These are phyloP conservation scores for Okapia johnstoni DNA, from an alignment of 2,113 vertebrate species.

Conservation along the genomic window DNA sequence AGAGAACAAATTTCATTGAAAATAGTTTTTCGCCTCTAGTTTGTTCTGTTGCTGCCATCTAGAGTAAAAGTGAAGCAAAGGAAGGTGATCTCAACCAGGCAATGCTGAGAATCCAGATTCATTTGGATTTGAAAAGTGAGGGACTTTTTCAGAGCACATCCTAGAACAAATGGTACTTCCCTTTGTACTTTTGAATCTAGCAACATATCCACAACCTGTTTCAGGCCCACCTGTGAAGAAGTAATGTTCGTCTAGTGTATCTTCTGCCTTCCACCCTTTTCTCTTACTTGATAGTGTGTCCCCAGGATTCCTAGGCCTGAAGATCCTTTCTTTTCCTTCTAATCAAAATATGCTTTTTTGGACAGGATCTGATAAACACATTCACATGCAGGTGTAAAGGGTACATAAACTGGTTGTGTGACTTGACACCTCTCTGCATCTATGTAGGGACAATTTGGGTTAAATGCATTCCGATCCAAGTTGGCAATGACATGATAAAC, in stretches of 20 bases:
- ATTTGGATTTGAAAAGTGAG: not conserved
- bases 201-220: not conserved
- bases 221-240: not conserved
- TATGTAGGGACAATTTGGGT: not conserved
- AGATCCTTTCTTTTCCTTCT: not conserved
- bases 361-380: not conserved
- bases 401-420: not conserved
- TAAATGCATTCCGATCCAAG: not conserved
- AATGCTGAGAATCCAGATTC: not conserved
- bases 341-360: not conserved
- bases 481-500: not conserved
- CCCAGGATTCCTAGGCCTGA: not conserved
- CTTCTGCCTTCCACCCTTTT: not conserved
- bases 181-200: not conserved
- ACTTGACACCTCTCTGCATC: not conserved
- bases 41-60: constrained; percentile 85
- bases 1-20: not conserved
- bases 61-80: constrained; percentile 69
- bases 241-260: not conserved
- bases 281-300: not conserved
- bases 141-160: not conserved
- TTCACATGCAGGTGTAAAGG: not conserved
- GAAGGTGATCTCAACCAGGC: not conserved
- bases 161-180: not conserved
- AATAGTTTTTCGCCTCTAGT: constrained; percentile 67